A percentile compares a stretch with the other conserved stretches of the same genome.
Conservation (phyloP, 2,113 vertebrate genomes). For the Dendropsophus ebraccatus region DNA sequence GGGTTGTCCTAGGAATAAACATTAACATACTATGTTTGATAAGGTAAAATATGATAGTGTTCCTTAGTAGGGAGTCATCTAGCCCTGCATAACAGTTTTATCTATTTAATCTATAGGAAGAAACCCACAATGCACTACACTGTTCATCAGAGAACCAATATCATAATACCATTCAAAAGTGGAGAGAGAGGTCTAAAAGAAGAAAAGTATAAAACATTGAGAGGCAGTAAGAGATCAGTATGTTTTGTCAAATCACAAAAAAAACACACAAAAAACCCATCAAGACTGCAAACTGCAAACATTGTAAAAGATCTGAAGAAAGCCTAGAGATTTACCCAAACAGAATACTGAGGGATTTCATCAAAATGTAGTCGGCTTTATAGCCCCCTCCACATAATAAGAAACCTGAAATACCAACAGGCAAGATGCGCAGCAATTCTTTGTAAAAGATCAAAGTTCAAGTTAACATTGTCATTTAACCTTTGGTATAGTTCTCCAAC, state of each 20-base stretch:
- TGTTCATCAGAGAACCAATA: too few relatives aligned
- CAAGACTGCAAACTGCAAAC: neutral
- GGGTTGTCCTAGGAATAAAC: too few relatives aligned
- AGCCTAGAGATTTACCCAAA: neutral
- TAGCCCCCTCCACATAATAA: neutral
- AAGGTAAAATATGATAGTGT: too few relatives aligned
- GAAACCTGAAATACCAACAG: neutral
- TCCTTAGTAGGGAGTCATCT: too few relatives aligned
- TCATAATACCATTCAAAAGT: too few relatives aligned
- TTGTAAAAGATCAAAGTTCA: neutral
- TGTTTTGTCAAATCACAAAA: neutral
- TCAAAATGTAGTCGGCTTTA: neutral
- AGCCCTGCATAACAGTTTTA: too few relatives aligned
- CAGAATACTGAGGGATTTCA: neutral
- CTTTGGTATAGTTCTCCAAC: neutral
- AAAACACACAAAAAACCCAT: too few relatives aligned
- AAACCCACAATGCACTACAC: too few relatives aligned
- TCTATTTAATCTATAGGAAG: too few relatives aligned
- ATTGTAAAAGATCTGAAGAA: neutral
- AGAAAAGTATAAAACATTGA: neutral
- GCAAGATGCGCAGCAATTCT: neutral
- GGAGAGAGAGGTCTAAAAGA: neutral
- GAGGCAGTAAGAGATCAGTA: too few relatives aligned
- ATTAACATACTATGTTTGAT: too few relatives aligned
- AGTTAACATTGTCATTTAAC: constrained; percentile 2